Base-by-base conservation (phyloP, 2,888 invertebrate species). In the Amiota minor region DNA sequence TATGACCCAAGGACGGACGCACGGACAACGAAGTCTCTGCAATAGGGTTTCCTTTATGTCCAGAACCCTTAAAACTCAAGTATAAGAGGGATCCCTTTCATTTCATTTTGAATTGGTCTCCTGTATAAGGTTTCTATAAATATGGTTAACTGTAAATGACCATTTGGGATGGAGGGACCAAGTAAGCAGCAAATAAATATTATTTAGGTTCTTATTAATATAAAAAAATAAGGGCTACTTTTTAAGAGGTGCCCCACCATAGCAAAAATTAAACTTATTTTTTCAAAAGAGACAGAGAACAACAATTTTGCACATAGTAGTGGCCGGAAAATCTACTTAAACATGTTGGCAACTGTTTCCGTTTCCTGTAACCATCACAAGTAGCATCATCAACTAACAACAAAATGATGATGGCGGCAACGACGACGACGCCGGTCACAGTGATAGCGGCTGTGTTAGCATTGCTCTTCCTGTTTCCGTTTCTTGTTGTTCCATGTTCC, bases 71-170 rank as follows among this genome's bases (percentile, higher is more conserved):
- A n/a, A n/a, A n/a, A n/a, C n/a, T n/a, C n/a, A 1, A 23, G 3
- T 35, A 35, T 35, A 35, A 6, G 0, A 2, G 6, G 6, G 4
- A 35, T 35, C 35, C 23, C 35, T 35, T 35, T 35, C 35, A 35
- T 35, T 35, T 35, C 35, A 35, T 35, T 35, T 35, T 2, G 35
- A 35, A 35, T 35, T 35, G 6, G 76, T 74, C 79, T 80, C 75
- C 82, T 83, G 46, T 49, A 20, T 50, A 11, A 6, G 2, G 4
- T 35, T 62, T 45, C 16, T 53, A 23, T 45, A 18, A 62, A 16
- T 71, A 47, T 77, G 83, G 86, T 81, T 83, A 78, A 81, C 86
- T 86, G 81, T 84, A 83, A 83, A 83, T 83, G 85, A 50, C 53
- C 20, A 68, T 23, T 53, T 46, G 23, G 49, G 18, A 45, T 9